Evolutionary conservation across 2,888 invertebrate genomes (phyloP).

Genomic region (Listrodromus nycthemerus): DNA sequence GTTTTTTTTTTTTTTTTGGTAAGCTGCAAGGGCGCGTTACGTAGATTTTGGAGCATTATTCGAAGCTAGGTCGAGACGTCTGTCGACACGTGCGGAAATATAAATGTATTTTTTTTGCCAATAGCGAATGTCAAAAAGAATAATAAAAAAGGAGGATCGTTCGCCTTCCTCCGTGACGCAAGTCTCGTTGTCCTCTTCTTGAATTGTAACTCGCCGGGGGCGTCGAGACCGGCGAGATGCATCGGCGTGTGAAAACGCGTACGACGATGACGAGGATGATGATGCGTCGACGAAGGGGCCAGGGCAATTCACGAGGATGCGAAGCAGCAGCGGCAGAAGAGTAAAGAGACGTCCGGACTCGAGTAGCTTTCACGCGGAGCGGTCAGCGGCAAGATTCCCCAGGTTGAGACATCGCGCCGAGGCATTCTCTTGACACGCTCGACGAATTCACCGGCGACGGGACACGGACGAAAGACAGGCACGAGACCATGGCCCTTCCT

Average conservation of each 20-base stretch:
- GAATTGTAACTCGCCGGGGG: conserved; percentile 43
- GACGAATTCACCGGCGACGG: conserved; percentile 74
- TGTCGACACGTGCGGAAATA: not conserved
- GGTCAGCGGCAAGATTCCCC: conserved; percentile 65
- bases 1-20: too few species aligned
- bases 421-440: conserved; percentile 74
- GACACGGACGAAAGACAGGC: conserved; percentile 69
- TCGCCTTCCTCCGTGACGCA: conserved; percentile 3
- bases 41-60: not conserved
- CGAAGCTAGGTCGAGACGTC: not conserved
- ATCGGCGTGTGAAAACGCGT: conserved; percentile 78
- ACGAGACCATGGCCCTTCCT: conserved; percentile 68
- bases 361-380: conserved; percentile 75
- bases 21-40: too few species aligned
- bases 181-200: conserved; percentile 9
- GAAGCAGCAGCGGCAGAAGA: conserved; percentile 1
- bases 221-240: conserved; percentile 56
- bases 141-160: not conserved
- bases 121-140: not conserved
- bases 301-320: conserved; percentile 36
- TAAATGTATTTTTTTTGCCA: not conserved
- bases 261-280: conserved; percentile 67
- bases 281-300: conserved; percentile 58
- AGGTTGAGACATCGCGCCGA: conserved; percentile 78
- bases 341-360: conserved; percentile 42